Base-by-base conservation (phyloP, 2,797 vertebrate genomes). In the Muscicapa comitata region DNA sequence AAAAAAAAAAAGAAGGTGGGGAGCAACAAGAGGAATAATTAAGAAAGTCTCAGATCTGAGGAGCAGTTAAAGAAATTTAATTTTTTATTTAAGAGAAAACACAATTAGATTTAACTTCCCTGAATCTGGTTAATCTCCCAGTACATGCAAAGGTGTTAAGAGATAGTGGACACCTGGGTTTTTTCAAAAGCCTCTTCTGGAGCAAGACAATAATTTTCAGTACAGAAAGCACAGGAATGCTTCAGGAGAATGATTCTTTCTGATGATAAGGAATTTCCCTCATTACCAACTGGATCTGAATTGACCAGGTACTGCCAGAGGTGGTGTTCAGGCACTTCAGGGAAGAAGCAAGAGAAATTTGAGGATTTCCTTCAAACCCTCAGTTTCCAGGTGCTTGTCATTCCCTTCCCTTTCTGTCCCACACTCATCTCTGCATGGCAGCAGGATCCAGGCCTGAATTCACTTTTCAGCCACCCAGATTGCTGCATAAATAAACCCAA, bases 401-500 rank as follows among this genome's bases (percentile, higher is more conserved):
- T 14, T 10, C 33, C 40, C 47, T 87, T 40, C 37, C 35, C 54
- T 79, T 79, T 31, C 47, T 53, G 23, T 76, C 37, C 57, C 8
- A 1, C 26, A 8, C 6, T 7, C 54, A 2, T 12, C 78, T 47
- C 77, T 51, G 38, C 45, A 8, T 4, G 48, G 61, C 29, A 23
- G n/a, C 40, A 61, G 26, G 28, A 45, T 3, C 26, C 10, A 18
- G 59, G 45, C 48, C 61, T 42, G 53, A 68, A 50, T 80, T 74
- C 90, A 43, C 54, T 63, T 78, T 42, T 37, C 68, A 89, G 57
- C 78, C 72, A 24, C 57, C 53, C 78, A 42, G 50, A 50, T 4
- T 80, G 68, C 54, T 62, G 61, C 10, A 87, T 77, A 94, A 96
- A 91, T 93, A 94, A 95, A 91, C 35, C 89, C 43, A 80, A 4